Evolutionary conservation across 1,140 invertebrate species (phyloP).

Genomic region (Periplaneta americana): DNA sequence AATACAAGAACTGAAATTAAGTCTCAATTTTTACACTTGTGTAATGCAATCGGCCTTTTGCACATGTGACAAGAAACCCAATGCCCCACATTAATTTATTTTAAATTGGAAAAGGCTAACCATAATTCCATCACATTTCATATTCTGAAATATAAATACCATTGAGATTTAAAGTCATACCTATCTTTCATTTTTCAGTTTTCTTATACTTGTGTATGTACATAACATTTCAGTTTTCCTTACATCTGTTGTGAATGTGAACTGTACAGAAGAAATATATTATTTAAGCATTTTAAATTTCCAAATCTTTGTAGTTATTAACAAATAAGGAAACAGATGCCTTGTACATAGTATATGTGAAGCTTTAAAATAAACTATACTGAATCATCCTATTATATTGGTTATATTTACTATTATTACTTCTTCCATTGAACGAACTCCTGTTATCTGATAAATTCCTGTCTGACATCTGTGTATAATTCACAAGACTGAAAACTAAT

Average conservation of each 20-base stretch:
- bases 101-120: neutral
- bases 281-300: constrained; percentile 7
- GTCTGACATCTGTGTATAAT: no score
- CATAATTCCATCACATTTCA: neutral
- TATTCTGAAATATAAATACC: neutral
- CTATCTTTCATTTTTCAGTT: neutral
- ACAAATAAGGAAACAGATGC: constrained; percentile 14
- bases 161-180: neutral
- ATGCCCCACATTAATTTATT: neutral
- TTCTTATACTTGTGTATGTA: neutral
- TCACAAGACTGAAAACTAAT: no score
- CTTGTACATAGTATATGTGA: constrained; percentile 21
- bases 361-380: constrained; percentile 18
- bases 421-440: no score
- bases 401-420: no score
- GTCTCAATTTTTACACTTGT: neutral
- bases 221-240: constrained; percentile 3
- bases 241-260: constrained; percentile 15
- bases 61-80: neutral
- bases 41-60: neutral
- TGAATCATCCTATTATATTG: constrained; percentile 5
- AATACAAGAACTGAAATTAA: no score
- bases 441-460: no score
- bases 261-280: constrained; percentile 12
- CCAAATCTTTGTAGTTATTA: constrained; percentile 7